phyloP scores from a whole-genome alignment of 1,140 invertebrate genomes.

The Caerostris darwini region DNA sequence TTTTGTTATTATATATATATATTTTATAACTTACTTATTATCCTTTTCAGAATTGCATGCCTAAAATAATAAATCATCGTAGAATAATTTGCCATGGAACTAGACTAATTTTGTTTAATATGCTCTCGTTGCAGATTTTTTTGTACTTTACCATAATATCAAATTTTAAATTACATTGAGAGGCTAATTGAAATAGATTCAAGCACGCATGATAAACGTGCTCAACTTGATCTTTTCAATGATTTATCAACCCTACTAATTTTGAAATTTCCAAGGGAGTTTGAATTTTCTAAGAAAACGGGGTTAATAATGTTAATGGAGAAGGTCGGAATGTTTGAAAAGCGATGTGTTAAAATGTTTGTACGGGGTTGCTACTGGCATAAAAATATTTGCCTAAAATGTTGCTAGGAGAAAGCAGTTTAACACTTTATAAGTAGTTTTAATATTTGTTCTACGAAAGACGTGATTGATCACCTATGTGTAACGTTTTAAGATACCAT shows the following conservation, averaged over 20 bases:
- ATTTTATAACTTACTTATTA: too few relatives aligned
- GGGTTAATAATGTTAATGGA: background rate
- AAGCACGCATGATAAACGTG: background rate
- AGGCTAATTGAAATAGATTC: constrained; percentile 1
- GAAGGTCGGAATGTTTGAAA: background rate
- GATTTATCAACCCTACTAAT: background rate
- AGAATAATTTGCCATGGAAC: constrained; percentile 14
- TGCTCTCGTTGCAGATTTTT: background rate
- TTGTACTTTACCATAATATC: background rate
- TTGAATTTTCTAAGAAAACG: background rate
- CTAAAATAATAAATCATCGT: constrained; percentile 20
- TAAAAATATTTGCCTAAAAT: background rate
- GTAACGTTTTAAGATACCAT: too few relatives aligned
- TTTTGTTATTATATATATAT: too few relatives aligned
- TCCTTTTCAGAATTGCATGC: background rate
- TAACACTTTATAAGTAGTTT: too few relatives aligned
- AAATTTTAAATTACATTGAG: background rate
- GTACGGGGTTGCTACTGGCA: background rate
- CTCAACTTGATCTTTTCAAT: background rate
- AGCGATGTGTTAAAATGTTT: background rate
- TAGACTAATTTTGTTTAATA: background rate
- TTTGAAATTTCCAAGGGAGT: background rate
- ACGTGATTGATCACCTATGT: too few relatives aligned
- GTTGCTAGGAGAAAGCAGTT: background rate
- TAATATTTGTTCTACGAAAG: too few relatives aligned